Conservation (phyloP, 2,888 invertebrate genomes). For the Meiosimyza decipiens region DNA sequence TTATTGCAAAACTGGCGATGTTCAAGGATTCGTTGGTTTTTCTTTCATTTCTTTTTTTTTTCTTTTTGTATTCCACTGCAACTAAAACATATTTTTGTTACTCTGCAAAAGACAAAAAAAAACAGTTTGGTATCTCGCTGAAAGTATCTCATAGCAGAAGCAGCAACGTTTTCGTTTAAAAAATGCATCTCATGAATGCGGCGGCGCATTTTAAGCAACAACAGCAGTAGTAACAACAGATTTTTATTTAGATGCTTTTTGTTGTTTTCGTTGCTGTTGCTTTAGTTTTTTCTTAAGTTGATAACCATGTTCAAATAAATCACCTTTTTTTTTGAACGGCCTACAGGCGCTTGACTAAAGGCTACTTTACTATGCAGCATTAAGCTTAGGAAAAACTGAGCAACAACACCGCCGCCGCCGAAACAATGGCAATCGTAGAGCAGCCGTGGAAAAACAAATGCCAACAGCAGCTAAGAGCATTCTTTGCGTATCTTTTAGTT, state of each 20-base stretch:
- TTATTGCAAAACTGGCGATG: conserved; percentile 26
- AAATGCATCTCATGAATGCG: conserved; percentile 26
- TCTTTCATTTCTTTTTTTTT: not conserved
- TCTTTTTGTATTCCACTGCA: not conserved
- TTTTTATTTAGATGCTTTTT: conserved; percentile 8
- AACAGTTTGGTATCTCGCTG: not conserved
- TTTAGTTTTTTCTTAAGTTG: conserved; percentile 64
- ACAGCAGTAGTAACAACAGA: conserved; percentile 5
- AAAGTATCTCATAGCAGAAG: not conserved
- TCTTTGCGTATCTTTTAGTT: conserved; percentile 29
- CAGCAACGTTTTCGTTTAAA: not conserved
- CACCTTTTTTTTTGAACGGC: conserved; percentile 60
- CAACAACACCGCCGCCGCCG: not conserved
- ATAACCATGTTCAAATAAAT: conserved; percentile 66
- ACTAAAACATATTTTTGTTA: too few species aligned
- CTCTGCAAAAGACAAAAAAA: too few species aligned
- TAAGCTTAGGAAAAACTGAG: not conserved
- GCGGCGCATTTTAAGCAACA: conserved; percentile 21
- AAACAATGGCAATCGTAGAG: not conserved
- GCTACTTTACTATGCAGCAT: not conserved
- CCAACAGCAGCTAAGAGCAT: conserved; percentile 20
- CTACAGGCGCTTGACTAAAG: conserved; percentile 50
- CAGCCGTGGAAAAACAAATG: not conserved
- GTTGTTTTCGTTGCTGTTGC: conserved; percentile 42
- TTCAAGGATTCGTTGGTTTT: not conserved